Evolutionary conservation across 2,888 invertebrate genomes (phyloP).

Genomic region (Apodemia duryi): DNA sequence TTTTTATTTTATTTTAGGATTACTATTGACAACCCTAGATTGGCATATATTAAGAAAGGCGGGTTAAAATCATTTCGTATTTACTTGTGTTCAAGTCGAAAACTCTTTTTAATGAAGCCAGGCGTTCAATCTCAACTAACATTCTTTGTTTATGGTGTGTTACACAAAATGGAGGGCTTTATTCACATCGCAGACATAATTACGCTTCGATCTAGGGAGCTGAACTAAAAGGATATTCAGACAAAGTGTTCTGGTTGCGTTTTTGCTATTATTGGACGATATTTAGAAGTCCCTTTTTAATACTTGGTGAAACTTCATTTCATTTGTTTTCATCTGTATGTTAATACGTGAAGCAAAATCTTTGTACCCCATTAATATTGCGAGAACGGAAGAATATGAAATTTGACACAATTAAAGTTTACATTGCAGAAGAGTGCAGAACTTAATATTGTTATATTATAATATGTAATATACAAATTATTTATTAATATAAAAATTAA

Average conservation of each 20-base stretch:
- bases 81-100: slow-evolving; percentile 19
- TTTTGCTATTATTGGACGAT: neutral
- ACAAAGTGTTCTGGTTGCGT: neutral
- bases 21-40: neutral
- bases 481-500: no score
- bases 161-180: slow-evolving; percentile 15
- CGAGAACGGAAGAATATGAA: no score
- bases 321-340: no score
- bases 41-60: slow-evolving; percentile 15
- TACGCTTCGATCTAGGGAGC: slow-evolving; percentile 1
- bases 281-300: no score
- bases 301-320: no score
- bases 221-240: neutral
- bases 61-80: slow-evolving; percentile 19
- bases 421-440: no score
- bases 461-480: no score
- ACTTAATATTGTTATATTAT: no score
- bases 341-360: no score
- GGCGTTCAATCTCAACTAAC: slow-evolving; percentile 21
- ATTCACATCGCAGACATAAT: slow-evolving; percentile 1
- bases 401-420: no score
- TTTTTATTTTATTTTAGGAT: neutral
- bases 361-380: no score
- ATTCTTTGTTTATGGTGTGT: slow-evolving; percentile 10
- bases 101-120: slow-evolving; percentile 18